These are phyloP conservation scores for Iphiclides podalirius DNA, from an alignment of 2,888 invertebrate species.

Conservation along the genomic window DNA sequence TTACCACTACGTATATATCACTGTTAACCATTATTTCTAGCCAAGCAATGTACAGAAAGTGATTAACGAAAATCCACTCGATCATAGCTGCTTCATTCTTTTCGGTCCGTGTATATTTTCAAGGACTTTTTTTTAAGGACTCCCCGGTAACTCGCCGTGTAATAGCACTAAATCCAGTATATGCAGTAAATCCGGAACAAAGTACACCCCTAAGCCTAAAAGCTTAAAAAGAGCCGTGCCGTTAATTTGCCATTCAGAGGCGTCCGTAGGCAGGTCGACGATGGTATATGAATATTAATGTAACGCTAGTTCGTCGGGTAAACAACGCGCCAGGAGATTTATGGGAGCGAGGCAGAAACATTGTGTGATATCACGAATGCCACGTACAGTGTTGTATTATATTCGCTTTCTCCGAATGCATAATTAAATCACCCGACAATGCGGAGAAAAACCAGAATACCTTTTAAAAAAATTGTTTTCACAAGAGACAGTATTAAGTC, in stretches of 20 bases:
- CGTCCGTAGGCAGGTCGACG: slow-evolving; percentile 17
- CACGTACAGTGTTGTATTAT: slow-evolving; percentile 11
- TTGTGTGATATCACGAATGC: slow-evolving; percentile 9
- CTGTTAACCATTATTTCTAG: too few species aligned
- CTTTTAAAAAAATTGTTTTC: too few species aligned
- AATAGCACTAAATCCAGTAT: too few species aligned
- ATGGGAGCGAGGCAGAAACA: slow-evolving; percentile 13
- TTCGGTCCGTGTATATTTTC: too few species aligned
- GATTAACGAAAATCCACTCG: too few species aligned
- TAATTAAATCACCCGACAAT: slow-evolving; percentile 13
- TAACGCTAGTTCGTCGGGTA: slow-evolving; percentile 13
- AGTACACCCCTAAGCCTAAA: slow-evolving; percentile 1
- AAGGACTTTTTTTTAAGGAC: too few species aligned
- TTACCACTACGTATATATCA: too few species aligned
- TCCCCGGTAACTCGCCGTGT: too few species aligned
- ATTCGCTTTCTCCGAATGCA: slow-evolving; percentile 7
- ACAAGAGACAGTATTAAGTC: too few species aligned
- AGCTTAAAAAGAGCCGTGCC: slow-evolving; percentile 10
- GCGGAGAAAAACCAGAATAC: too few species aligned
- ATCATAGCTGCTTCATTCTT: too few species aligned
- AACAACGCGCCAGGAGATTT: slow-evolving; percentile 18
- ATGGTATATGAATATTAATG: slow-evolving; percentile 21
- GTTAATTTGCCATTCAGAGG: slow-evolving; percentile 21
- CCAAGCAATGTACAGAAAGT: too few species aligned
- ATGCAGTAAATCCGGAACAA: background rate